phyloP scores from a whole-genome alignment of 2,113 vertebrate species.

The Hippocampus mohnikei region DNA sequence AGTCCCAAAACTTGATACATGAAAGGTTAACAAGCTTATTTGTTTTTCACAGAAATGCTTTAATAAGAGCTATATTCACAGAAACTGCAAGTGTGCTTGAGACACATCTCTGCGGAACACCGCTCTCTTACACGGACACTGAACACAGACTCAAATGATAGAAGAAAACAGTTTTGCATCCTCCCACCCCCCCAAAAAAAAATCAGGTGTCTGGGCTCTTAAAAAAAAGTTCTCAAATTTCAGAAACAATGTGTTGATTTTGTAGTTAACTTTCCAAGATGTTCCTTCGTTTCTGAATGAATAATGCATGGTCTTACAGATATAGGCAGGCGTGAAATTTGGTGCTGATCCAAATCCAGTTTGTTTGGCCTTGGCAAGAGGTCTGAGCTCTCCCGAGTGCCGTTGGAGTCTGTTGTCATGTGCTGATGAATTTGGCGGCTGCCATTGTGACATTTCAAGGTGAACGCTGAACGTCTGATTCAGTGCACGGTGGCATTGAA shows the following conservation, averaged over 20 bases:
- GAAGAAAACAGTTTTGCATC: neutral
- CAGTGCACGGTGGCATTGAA: neutral
- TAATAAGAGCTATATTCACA: neutral
- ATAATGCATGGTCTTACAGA: neutral
- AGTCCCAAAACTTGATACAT: neutral
- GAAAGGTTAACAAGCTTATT: neutral
- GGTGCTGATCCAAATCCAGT: neutral
- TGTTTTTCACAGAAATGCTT: neutral
- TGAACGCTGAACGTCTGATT: neutral
- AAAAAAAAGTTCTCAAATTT: neutral
- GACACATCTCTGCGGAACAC: neutral
- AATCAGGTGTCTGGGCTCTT: neutral
- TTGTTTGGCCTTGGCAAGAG: neutral
- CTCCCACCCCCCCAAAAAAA: neutral
- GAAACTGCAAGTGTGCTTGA: neutral
- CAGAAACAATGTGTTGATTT: neutral
- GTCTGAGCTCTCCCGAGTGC: neutral
- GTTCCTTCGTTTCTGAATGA: neutral
- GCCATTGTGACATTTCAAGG: neutral
- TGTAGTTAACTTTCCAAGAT: neutral
- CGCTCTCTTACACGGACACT: neutral
- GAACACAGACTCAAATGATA: neutral
- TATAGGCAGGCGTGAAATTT: neutral
- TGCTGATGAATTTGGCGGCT: constrained; percentile 3
- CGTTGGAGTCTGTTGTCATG: neutral